Evolutionary conservation across 2,113 vertebrate species (phyloP).

Genomic region (Nothoprocta perdicaria): DNA sequence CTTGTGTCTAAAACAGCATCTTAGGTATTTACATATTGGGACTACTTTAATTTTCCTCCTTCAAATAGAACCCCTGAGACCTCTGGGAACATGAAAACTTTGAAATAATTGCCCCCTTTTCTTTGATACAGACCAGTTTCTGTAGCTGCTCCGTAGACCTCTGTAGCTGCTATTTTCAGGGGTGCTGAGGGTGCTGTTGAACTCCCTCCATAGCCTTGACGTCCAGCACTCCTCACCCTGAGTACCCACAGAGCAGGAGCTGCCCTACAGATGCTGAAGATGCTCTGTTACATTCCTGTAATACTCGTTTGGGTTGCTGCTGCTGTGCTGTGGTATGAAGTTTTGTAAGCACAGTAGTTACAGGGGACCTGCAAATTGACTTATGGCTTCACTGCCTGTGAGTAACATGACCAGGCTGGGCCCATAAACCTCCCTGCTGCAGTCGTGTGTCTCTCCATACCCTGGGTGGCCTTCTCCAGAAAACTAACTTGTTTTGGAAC

Average conservation of each 20-base stretch:
- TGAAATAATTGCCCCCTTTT: no score
- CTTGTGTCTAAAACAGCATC: background rate
- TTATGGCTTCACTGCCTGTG: background rate
- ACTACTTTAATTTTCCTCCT: background rate
- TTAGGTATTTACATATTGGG: background rate
- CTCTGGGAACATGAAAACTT: background rate
- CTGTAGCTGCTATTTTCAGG: conserved; percentile 12
- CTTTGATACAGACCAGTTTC: no score
- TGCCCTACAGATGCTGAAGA: background rate
- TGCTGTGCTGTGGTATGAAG: background rate
- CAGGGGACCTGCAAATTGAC: background rate
- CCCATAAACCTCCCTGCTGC: background rate
- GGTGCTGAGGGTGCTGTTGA: conserved; percentile 35
- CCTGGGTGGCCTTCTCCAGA: background rate
- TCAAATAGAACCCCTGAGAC: background rate
- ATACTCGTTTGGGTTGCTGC: background rate
- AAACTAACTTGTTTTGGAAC: background rate
- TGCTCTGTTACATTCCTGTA: background rate
- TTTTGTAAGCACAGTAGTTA: background rate
- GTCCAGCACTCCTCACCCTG: background rate
- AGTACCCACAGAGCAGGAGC: background rate
- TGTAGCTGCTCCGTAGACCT: background rate
- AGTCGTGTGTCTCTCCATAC: background rate
- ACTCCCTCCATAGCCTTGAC: background rate
- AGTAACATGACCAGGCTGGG: background rate